These are phyloP conservation scores for Melanotaenia nigrans DNA, from an alignment of 2,797 vertebrate species.

Conservation along the genomic window DNA sequence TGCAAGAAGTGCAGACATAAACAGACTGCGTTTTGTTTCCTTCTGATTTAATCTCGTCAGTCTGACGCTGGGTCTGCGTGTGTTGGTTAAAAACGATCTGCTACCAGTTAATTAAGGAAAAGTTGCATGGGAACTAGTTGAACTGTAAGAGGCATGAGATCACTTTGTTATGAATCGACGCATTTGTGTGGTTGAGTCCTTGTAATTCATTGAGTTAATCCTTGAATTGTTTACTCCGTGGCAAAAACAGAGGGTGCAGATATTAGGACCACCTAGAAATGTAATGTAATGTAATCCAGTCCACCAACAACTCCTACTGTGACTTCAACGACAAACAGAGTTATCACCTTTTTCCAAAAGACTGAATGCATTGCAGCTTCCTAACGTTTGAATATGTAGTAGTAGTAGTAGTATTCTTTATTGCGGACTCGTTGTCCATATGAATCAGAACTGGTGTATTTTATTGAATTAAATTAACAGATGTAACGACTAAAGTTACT, in stretches of 20 bases:
- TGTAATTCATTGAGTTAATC: background rate
- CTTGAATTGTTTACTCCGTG: background rate
- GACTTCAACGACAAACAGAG: background rate
- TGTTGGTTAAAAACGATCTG: background rate
- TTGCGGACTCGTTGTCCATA: too few relatives aligned
- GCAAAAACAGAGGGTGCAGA: background rate
- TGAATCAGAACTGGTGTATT: background rate
- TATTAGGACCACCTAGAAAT: background rate
- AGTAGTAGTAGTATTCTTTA: too few relatives aligned
- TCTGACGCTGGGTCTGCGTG: background rate
- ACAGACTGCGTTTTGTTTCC: background rate
- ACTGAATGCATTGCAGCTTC: background rate
- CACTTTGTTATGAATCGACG: background rate
- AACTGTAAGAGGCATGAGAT: background rate
- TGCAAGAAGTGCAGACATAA: background rate
- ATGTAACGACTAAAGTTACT: background rate
- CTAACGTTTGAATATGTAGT: background rate
- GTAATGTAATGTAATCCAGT: background rate
- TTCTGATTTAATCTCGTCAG: background rate
- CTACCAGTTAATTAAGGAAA: background rate
- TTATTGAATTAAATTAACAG: background rate
- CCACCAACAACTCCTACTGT: background rate
- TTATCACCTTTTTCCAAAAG: background rate
- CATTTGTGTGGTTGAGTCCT: background rate
- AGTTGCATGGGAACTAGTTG: background rate